Percentiles rank a stretch among this genome's conserved stretches.
phyloP scores from a whole-genome alignment of 2,888 invertebrate species.

The Tachina fera region DNA sequence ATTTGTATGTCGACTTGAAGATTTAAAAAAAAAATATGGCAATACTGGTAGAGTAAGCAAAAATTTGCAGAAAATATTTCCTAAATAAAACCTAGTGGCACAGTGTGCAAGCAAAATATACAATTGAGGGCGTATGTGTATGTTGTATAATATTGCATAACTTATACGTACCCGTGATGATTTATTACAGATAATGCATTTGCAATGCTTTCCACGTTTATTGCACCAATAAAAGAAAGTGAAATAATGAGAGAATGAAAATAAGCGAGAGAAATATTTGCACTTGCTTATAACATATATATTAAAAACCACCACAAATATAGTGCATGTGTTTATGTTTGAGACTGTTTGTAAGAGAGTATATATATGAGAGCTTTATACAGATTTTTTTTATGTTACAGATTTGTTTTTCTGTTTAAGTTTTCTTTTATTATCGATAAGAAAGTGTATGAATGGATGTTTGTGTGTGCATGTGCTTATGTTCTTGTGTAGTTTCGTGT shows the following conservation, averaged over 20 bases:
- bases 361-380: constrained; percentile 3
- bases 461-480: not conserved
- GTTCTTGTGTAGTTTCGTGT: constrained; percentile 28
- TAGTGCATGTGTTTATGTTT: too few relatives aligned
- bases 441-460: not conserved
- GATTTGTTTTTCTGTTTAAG: constrained; percentile 20
- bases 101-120: constrained; percentile 28
- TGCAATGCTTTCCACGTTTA: not conserved
- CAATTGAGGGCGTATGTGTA: constrained; percentile 47
- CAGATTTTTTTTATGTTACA: constrained; percentile 18
- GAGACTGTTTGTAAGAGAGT: not conserved
- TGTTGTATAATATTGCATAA: constrained; percentile 33
- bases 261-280: constrained; percentile 9
- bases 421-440: not conserved
- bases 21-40: too few relatives aligned
- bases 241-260: not conserved
- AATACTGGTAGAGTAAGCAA: constrained; percentile 14
- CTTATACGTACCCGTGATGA: constrained; percentile 63
- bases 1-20: too few relatives aligned
- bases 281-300: constrained; percentile 12
- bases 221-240: not conserved
- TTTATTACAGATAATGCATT: constrained; percentile 3
- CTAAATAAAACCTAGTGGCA: constrained; percentile 55
- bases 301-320: constrained; percentile 34
- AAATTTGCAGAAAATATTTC: constrained; percentile 15